Evolutionary conservation across 2,888 invertebrate species (phyloP).

Genomic region (Synergus gifuensis): DNA sequence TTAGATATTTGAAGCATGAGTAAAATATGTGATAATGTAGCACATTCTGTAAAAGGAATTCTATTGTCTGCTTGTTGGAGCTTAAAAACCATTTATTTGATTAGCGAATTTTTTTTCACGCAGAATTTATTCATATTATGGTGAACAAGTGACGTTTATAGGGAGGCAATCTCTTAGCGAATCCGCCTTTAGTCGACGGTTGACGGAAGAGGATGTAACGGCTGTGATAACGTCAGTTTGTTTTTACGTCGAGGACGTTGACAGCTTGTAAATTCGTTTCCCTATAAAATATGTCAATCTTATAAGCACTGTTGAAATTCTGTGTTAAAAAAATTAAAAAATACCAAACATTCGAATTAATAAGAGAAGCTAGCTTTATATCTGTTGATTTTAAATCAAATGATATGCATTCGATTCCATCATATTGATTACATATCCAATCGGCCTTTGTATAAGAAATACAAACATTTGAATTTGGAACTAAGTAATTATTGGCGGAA

Average conservation of each 20-base stretch:
- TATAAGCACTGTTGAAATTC: neutral
- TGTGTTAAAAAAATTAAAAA: too few species aligned
- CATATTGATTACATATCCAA: too few species aligned
- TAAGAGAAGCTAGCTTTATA: too few species aligned
- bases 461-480: too few species aligned
- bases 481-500: too few species aligned
- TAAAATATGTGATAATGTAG: neutral
- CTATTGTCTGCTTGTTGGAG: too few species aligned
- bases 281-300: conserved; percentile 1
- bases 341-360: too few species aligned
- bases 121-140: conserved; percentile 13
- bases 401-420: too few species aligned
- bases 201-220: conserved; percentile 34
- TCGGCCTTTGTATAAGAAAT: too few species aligned
- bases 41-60: too few species aligned
- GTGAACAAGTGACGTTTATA: conserved; percentile 14
- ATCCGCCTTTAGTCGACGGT: neutral
- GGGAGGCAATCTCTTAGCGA: conserved; percentile 17
- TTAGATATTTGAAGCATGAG: neutral
- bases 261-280: conserved; percentile 18
- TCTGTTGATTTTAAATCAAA: too few species aligned
- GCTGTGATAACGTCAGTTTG: conserved; percentile 31
- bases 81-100: too few species aligned
- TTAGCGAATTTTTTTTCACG: neutral
- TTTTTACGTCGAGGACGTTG: conserved; percentile 19